These are phyloP conservation scores for Yasuhikotakia modesta DNA, from an alignment of 2,797 vertebrate genomes.

Conservation along the genomic window DNA sequence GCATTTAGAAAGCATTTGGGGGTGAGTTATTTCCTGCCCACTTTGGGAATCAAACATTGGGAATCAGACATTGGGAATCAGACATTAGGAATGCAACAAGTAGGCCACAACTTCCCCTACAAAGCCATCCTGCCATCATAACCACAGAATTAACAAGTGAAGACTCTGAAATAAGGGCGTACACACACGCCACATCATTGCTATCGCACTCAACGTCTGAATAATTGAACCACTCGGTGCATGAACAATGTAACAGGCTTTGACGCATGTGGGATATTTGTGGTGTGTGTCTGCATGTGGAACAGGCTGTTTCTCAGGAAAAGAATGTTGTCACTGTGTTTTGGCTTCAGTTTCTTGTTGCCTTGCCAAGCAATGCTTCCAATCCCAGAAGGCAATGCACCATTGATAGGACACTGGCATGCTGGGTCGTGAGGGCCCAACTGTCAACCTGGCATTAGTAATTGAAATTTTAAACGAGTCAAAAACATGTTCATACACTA, in stretches of 20 bases:
- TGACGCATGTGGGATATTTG: slow-evolving; percentile 21
- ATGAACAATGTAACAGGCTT: slow-evolving; percentile 21
- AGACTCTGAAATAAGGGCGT: slow-evolving; percentile 6
- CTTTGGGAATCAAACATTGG: too few relatives aligned
- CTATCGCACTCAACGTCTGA: slow-evolving; percentile 25
- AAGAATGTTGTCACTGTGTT: slow-evolving; percentile 38
- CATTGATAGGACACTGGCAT: slow-evolving; percentile 50
- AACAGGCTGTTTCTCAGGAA: slow-evolving; percentile 29
- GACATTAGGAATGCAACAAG: too few relatives aligned
- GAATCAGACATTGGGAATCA: too few relatives aligned
- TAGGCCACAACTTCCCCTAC: neutral
- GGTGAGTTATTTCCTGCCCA: too few relatives aligned
- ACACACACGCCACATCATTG: slow-evolving; percentile 10
- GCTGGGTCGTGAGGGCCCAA: slow-evolving; percentile 39
- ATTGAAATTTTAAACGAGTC: neutral
- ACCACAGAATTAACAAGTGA: slow-evolving; percentile 14
- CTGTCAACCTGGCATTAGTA: slow-evolving; percentile 12
- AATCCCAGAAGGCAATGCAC: slow-evolving; percentile 47
- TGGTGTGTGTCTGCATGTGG: slow-evolving; percentile 39
- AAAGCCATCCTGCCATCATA: slow-evolving; percentile 1
- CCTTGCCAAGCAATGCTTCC: slow-evolving; percentile 43
- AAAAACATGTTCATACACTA: neutral
- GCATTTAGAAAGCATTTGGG: too few relatives aligned
- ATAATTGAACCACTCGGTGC: slow-evolving; percentile 26
- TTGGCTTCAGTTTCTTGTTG: slow-evolving; percentile 18